Base-by-base conservation (phyloP, 2,888 invertebrate species). In the Blastobasis lacticolella region DNA sequence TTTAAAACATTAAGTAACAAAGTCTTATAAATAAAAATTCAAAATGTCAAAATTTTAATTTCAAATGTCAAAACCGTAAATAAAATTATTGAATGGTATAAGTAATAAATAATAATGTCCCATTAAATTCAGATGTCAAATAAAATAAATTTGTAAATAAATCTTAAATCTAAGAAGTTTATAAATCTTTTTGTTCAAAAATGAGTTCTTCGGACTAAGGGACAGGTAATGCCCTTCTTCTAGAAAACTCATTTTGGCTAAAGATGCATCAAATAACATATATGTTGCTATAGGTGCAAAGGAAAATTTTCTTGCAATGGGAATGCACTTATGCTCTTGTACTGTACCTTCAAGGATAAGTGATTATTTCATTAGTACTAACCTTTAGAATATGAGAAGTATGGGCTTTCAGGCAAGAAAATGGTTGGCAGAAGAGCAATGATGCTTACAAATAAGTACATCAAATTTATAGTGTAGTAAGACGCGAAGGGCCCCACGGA, bases 371-470 rank as follows among this genome's bases (percentile, higher is more conserved):
- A 23, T 40, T 43, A 10, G 23, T 7, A 49, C 59, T 52, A 56
- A 83, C 84, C 84, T 74, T 75, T 78, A 9, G 73, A 70, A 57
- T 76, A 76, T 10, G 81, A 64, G 51, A 71, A 79, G 54, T 71
- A 78, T 0, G 84, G 84, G 49, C 80, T 83, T 10, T 84, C 81
- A 1, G 83, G 84, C 7, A 85, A 37, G 37, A 79, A 65, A 0
- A 78, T 23, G n/a, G 81, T 49, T 0, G 82, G 82, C 9, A 78
- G 10, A 0, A 73, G 66, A 5, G 71, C 62, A 0, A 62, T 38
- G 4, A 68, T 48, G 0, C 71, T 58, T 1, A 71, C 54, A 3
- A 51, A 44, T 0, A 70, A 67, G 38, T 65, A 66, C 5, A 75
- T 58, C 0, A 67, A 56, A 53, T 75, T 83, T 23, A 76, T 57